Conservation (phyloP, 2,888 invertebrate genomes). For the Zygogramma bicolorata region DNA sequence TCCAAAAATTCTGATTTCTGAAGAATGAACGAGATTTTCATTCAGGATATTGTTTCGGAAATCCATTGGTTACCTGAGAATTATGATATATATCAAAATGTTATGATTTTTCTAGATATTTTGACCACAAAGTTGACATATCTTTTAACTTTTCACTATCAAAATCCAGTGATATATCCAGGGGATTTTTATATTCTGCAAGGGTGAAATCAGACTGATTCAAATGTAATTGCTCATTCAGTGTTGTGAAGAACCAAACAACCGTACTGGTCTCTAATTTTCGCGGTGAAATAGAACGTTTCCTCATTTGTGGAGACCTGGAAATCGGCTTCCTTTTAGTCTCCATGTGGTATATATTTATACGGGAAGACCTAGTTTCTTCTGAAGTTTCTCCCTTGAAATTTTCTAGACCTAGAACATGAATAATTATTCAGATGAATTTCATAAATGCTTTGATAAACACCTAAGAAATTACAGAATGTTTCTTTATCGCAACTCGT, state of each 20-base stretch:
- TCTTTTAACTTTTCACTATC: too few relatives aligned
- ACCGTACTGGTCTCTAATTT: not conserved
- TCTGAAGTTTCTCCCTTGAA: conserved; percentile 10
- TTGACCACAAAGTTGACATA: too few relatives aligned
- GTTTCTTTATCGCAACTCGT: conserved; percentile 41
- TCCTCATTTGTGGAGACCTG: conserved; percentile 3
- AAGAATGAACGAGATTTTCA: too few relatives aligned
- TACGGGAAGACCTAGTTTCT: conserved; percentile 5
- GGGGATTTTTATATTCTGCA: too few relatives aligned
- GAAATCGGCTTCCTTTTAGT: conserved; percentile 4
- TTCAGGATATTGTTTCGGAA: too few relatives aligned
- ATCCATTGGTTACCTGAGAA: too few relatives aligned
- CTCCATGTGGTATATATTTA: conserved; percentile 6
- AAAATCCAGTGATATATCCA: too few relatives aligned
- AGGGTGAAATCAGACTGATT: too few relatives aligned
- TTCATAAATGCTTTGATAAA: not conserved
- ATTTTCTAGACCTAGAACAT: not conserved
- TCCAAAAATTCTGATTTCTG: too few relatives aligned
- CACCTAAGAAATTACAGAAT: conserved; percentile 37
- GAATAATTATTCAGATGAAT: not conserved
- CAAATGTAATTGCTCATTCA: too few relatives aligned
- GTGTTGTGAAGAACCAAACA: not conserved
- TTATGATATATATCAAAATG: too few relatives aligned
- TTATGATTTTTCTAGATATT: too few relatives aligned
- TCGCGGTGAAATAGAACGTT: not conserved